A percentile compares a stretch with the other conserved stretches of the same genome.
phyloP scores from a whole-genome alignment of 2,113 vertebrate genomes.

The Neodon shergylaensis region DNA sequence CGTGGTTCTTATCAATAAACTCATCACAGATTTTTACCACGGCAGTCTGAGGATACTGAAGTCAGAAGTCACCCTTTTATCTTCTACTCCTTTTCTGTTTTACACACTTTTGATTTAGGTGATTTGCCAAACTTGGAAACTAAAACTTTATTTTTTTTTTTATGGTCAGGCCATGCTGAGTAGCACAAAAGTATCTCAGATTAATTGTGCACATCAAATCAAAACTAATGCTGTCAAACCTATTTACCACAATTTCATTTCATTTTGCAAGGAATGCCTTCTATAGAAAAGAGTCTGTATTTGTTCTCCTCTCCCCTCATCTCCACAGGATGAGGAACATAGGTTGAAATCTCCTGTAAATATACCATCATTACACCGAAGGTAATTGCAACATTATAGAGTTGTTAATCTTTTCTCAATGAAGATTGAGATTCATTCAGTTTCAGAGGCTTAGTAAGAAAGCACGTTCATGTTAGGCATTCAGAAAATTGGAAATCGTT shows the following conservation, averaged over 20 bases:
- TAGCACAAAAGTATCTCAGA: constrained; percentile 43
- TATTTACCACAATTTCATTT: constrained; percentile 41
- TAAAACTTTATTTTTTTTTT: not conserved
- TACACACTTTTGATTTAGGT: not conserved
- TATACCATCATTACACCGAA: constrained; percentile 58
- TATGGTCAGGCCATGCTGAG: not conserved
- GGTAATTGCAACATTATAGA: constrained; percentile 69
- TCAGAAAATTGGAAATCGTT: constrained; percentile 35
- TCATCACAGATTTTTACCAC: not conserved
- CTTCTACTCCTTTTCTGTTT: constrained; percentile 15
- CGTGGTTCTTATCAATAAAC: not conserved
- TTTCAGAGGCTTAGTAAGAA: constrained; percentile 49
- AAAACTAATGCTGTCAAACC: constrained; percentile 47
- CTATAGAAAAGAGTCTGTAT: constrained; percentile 43
- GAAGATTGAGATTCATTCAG: constrained; percentile 60
- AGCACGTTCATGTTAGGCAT: constrained; percentile 31
- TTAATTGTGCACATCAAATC: constrained; percentile 47
- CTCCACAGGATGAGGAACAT: constrained; percentile 48
- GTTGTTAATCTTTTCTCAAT: constrained; percentile 70
- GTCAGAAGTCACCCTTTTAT: not conserved
- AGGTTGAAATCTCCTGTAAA: constrained; percentile 66
- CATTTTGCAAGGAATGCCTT: constrained; percentile 27
- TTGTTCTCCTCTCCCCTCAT: constrained; percentile 45
- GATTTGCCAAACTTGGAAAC: not conserved
- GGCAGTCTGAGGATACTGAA: not conserved